These are phyloP conservation scores for Tyto alba DNA, from an alignment of 2,113 vertebrate genomes.

Conservation along the genomic window DNA sequence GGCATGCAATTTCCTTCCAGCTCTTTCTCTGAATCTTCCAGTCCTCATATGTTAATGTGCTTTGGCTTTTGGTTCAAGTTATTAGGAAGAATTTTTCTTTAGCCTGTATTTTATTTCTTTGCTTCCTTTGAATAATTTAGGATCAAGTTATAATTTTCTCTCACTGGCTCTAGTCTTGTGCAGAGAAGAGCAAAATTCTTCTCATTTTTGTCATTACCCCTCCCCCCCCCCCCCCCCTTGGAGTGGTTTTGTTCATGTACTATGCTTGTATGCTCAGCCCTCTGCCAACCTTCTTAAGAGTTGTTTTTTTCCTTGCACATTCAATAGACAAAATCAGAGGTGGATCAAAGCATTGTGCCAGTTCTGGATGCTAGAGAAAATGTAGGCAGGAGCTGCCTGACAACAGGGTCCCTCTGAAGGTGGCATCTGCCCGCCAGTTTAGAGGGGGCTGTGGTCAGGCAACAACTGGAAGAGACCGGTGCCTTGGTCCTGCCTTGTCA, in stretches of 20 bases:
- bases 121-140: background rate
- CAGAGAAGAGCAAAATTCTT: background rate
- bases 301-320: background rate
- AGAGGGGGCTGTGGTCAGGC: background rate
- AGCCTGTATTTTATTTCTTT: slow-evolving; percentile 6
- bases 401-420: background rate
- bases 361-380: background rate
- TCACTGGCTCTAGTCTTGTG: background rate
- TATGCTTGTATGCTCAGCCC: background rate
- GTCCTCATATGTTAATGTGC: background rate
- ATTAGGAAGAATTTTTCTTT: background rate
- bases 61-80: background rate
- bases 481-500: background rate
- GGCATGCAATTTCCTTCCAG: background rate
- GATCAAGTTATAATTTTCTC: background rate
- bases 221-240: background rate
- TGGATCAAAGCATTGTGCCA: background rate
- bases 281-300: background rate
- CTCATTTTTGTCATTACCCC: background rate
- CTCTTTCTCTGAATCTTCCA: background rate
- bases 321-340: background rate
- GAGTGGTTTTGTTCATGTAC: background rate
- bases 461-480: background rate
- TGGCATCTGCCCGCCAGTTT: background rate
- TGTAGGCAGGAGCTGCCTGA: background rate